A percentile compares a stretch with the other conserved stretches of the same genome.
These are phyloP conservation scores for Beroe ovata DNA, from an alignment of 37 sponge, comb jelly and placozoan species.

Conservation along the genomic window DNA sequence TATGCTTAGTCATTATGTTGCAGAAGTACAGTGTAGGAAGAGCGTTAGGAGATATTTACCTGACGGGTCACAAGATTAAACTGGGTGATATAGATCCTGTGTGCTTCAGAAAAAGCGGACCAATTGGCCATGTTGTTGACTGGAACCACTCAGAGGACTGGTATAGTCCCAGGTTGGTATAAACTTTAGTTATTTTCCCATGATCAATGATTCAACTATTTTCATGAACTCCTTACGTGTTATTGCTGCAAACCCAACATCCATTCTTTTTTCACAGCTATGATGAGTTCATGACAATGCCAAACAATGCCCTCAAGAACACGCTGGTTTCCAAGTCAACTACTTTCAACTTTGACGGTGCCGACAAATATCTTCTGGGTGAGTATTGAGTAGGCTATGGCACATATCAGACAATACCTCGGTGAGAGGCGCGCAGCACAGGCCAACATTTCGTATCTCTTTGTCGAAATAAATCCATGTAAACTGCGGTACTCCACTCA, in stretches of 20 bases:
- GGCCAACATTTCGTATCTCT: no score
- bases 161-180: slow-evolving; percentile 38
- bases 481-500: no score
- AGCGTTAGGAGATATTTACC: background rate
- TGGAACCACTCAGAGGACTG: background rate
- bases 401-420: no score
- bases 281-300: slow-evolving; percentile 41
- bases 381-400: background rate
- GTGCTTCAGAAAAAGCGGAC: background rate
- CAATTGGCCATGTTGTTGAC: background rate
- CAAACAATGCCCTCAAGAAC: background rate
- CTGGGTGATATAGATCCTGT: background rate
- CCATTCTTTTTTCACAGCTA: background rate
- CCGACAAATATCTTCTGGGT: slow-evolving; percentile 5
- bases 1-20: no score
- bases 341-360: background rate
- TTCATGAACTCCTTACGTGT: background rate
- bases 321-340: background rate
- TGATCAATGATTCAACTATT: no score
- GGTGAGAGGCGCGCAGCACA: no score
- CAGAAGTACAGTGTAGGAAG: background rate
- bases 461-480: no score
- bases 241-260: no score
- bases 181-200: no score
- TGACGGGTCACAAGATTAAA: background rate